Evolutionary conservation across 2,797 vertebrate genomes (phyloP).

Genomic region (Sandelia bainsii): DNA sequence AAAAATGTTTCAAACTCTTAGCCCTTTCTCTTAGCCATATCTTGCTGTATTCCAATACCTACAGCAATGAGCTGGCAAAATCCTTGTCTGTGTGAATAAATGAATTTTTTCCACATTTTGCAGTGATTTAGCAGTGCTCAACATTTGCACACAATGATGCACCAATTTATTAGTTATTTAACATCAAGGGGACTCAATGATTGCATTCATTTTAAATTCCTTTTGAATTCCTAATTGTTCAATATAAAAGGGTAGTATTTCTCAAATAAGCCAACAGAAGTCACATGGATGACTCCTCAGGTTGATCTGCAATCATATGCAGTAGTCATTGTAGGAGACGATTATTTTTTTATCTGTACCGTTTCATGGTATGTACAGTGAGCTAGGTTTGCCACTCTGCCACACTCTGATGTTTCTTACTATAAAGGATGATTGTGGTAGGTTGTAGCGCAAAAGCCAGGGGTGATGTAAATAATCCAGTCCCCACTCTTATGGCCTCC

Average conservation of each 20-base stretch:
- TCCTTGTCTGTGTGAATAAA: slow-evolving; percentile 71
- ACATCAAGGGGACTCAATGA: slow-evolving; percentile 34
- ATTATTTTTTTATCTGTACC: neutral
- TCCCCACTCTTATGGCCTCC: slow-evolving; percentile 66
- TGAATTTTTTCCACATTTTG: slow-evolving; percentile 56
- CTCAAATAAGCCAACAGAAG: slow-evolving; percentile 60
- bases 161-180: slow-evolving; percentile 43
- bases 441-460: slow-evolving; percentile 64
- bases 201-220: slow-evolving; percentile 35
- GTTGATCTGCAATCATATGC: slow-evolving; percentile 62
- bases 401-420: slow-evolving; percentile 39
- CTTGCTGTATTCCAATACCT: slow-evolving; percentile 84
- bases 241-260: slow-evolving; percentile 65
- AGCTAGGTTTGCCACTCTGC: slow-evolving; percentile 48
- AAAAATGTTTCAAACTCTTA: slow-evolving; percentile 84
- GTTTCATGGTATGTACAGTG: slow-evolving; percentile 15
- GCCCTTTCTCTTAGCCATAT: slow-evolving; percentile 73
- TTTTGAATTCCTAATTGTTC: slow-evolving; percentile 55
- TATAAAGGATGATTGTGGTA: slow-evolving; percentile 47
- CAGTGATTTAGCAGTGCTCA: slow-evolving; percentile 21
- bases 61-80: slow-evolving; percentile 83
- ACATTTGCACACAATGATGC: slow-evolving; percentile 52
- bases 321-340: slow-evolving; percentile 54
- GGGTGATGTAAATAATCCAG: slow-evolving; percentile 75
- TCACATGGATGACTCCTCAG: slow-evolving; percentile 63